phyloP scores from a whole-genome alignment of 2,113 vertebrate species.

The Hippolais icterina region DNA sequence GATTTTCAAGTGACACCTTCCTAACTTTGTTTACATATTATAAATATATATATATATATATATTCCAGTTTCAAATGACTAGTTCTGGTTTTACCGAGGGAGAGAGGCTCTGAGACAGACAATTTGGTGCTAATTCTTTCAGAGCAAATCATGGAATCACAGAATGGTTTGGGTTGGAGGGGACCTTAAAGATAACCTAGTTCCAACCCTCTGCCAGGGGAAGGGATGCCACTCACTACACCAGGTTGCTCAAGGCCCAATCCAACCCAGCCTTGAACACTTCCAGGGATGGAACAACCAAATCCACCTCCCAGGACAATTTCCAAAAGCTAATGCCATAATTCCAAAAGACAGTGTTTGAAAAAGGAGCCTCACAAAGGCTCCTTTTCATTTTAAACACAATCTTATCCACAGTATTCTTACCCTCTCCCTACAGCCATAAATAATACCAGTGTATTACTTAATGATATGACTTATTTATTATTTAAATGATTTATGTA shows the following conservation, averaged over 20 bases:
- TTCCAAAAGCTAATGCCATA: not conserved
- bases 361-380: not conserved
- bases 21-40: not conserved
- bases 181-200: not conserved
- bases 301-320: not conserved
- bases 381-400: not conserved
- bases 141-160: not conserved
- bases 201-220: not conserved
- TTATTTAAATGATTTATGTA: constrained; percentile 64
- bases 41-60: not conserved
- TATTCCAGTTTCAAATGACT: not conserved
- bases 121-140: not conserved
- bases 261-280: not conserved
- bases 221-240: not conserved
- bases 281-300: not conserved
- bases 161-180: not conserved
- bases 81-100: not conserved
- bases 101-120: not conserved
- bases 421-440: constrained; percentile 14
- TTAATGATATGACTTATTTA: constrained; percentile 65
- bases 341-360: not conserved
- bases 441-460: constrained; percentile 53
- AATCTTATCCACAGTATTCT: not conserved
- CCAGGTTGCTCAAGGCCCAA: not conserved
- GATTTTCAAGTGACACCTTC: not conserved